Base-by-base conservation (phyloP, 2,888 invertebrate genomes). In the Fissipunctia ypsillon region DNA sequence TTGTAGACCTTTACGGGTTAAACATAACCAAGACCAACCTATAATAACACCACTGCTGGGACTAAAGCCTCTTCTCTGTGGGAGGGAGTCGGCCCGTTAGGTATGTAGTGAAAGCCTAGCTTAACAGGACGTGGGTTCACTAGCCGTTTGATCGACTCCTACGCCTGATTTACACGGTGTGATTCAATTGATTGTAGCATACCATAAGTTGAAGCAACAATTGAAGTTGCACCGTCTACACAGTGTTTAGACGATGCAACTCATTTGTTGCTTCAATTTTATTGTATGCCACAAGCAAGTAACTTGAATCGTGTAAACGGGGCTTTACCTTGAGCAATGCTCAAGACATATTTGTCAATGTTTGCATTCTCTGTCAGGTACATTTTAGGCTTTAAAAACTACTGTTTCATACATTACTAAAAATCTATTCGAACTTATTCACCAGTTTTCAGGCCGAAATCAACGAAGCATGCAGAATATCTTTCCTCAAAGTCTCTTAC, bases 391-490 rank as follows among this genome's bases (percentile, higher is more conserved):
- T 31, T 14, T 14, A 60, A 60, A 67, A 50, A 3, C 9, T 14
- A 52, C 45, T 50, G 16, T 60, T 41, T 12, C 9, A 22, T 45
- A 48, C 22, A 31, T 38, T 22, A 65, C 43, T 50, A 69, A n/a
- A 67, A 72, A 48, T n/a, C 22, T 10, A 71, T 64, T 31, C 12
- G 57, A 56, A 52, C n/a, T 59, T 78, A 84, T 87, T 90, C 86
- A 96, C 96, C 91, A 73, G 92, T 94, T 93, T 96, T 96, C 6
- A 95, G 69, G 43, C 93, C 94, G 84, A 96, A 94, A 90, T 96
- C 96, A 54, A 93, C 82, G 83, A 95, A 95, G 81, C 96, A 96
- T 72, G 94, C 93, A 31, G 91, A 87, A 87, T 95, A 96, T 88
- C 96, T 91, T 45, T 93, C 93, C 86, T 95, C 95, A 72, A 96